A percentile compares a stretch with the other conserved stretches of the same genome.
phyloP scores from a whole-genome alignment of 1,140 invertebrate genomes.

The Eubasilissa regina region DNA sequence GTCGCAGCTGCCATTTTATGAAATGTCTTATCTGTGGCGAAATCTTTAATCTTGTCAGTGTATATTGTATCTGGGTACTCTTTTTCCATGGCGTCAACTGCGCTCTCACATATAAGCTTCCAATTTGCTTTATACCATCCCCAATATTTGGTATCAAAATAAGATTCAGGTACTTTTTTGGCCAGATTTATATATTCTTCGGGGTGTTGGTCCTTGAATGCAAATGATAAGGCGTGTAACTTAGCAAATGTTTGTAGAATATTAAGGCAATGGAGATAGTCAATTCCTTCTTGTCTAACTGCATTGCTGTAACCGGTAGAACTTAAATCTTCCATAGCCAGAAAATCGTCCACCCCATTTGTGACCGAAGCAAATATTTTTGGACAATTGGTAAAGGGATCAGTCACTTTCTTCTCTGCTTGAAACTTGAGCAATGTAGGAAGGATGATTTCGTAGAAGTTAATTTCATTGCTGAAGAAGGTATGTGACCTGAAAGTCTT shows the following conservation, averaged over 20 bases:
- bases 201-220: constrained; percentile 76
- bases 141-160: constrained; percentile 74
- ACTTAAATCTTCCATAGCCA: constrained; percentile 78
- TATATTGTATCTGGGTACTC: constrained; percentile 76
- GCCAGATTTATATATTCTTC: constrained; percentile 72
- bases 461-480: constrained; percentile 77
- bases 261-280: constrained; percentile 69
- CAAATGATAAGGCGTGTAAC: constrained; percentile 80
- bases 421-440: constrained; percentile 69
- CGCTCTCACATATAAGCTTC: constrained; percentile 70
- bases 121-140: constrained; percentile 78
- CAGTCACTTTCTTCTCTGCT: constrained; percentile 64
- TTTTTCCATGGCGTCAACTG: constrained; percentile 76
- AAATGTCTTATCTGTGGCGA: constrained; percentile 69
- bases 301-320: constrained; percentile 71
- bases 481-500: constrained; percentile 74
- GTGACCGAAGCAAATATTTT: constrained; percentile 71
- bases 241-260: constrained; percentile 76
- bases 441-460: constrained; percentile 74
- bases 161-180: constrained; percentile 71
- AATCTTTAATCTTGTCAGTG: constrained; percentile 72
- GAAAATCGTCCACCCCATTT: constrained; percentile 78
- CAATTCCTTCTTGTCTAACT: constrained; percentile 71
- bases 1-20: constrained; percentile 64
- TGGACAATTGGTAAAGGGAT: constrained; percentile 73